Evolutionary conservation across 2,797 vertebrate genomes (phyloP).

Genomic region (Sylvia borin): DNA sequence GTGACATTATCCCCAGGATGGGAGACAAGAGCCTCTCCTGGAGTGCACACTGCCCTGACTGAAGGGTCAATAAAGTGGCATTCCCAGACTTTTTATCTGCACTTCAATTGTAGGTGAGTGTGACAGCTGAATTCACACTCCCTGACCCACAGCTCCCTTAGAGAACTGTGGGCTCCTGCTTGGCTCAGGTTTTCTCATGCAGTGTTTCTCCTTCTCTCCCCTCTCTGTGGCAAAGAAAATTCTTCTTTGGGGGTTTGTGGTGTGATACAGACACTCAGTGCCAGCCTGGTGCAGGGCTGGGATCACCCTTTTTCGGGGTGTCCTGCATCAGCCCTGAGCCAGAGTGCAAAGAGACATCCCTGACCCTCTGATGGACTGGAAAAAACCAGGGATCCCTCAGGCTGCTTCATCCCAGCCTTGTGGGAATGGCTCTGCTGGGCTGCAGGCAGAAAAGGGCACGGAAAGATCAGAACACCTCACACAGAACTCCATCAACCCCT

Average conservation of each 20-base stretch:
- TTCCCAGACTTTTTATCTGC: conserved; percentile 21
- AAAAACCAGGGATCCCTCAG: background rate
- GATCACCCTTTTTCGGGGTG: background rate
- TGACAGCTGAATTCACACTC: conserved; percentile 8
- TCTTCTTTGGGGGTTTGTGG: background rate
- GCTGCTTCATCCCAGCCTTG: background rate
- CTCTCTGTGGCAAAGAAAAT: background rate
- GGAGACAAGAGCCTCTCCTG: conserved; percentile 48
- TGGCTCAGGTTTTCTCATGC: background rate
- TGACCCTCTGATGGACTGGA: background rate
- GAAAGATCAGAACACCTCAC: background rate
- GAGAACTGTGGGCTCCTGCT: background rate
- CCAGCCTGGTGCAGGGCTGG: background rate
- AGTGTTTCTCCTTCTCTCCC: background rate
- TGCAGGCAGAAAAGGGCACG: background rate
- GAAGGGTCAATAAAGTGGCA: conserved; percentile 48
- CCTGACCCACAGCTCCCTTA: background rate
- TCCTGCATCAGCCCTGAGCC: background rate
- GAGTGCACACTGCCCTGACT: background rate
- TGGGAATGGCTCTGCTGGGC: background rate
- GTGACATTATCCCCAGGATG: conserved; percentile 57
- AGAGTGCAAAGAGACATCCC: background rate
- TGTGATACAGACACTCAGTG: background rate
- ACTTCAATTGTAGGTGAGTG: background rate
- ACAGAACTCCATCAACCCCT: background rate